Evolutionary conservation across 2,797 vertebrate genomes (phyloP).

Genomic region (Astyanax mexicanus): DNA sequence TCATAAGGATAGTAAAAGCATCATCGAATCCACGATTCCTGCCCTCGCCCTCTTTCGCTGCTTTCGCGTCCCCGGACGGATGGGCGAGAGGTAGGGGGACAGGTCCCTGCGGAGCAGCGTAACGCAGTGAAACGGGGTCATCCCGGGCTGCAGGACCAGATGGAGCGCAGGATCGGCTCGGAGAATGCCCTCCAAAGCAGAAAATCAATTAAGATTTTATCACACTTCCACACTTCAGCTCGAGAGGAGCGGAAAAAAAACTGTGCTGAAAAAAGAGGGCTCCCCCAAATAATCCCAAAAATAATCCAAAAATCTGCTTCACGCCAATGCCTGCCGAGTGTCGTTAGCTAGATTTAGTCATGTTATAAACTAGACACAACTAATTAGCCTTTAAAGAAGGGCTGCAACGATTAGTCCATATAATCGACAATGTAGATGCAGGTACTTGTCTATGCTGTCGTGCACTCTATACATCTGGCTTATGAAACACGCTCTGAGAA

Average conservation of each 20-base stretch:
- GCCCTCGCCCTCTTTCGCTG: conserved; percentile 68
- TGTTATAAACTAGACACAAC: too few species aligned
- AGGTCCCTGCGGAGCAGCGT: conserved; percentile 73
- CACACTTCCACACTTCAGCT: conserved; percentile 29
- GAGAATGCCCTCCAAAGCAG: conserved; percentile 65
- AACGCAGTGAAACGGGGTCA: conserved; percentile 76
- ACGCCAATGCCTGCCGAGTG: too few species aligned
- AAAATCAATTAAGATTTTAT: conserved; percentile 75
- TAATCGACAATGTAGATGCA: too few species aligned
- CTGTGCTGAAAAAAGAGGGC: conserved; percentile 14
- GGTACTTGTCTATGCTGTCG: too few species aligned
- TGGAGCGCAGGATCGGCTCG: conserved; percentile 69
- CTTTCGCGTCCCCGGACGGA: conserved; percentile 63
- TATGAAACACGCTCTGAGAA: too few species aligned
- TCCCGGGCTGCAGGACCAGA: conserved; percentile 73
- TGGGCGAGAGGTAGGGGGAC: conserved; percentile 71
- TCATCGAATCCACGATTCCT: conserved; percentile 45
- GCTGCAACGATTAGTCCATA: too few species aligned
- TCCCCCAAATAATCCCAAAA: too few species aligned
- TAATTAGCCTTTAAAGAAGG: too few species aligned
- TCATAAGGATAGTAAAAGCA: too few species aligned
- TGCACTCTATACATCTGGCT: too few species aligned
- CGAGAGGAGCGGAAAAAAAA: conserved; percentile 44
- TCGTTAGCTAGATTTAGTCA: background rate
- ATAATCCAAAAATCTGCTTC: conserved; percentile 10